phyloP scores from a whole-genome alignment of 2,797 vertebrate genomes.

The Odontamblyopus rebecca region DNA sequence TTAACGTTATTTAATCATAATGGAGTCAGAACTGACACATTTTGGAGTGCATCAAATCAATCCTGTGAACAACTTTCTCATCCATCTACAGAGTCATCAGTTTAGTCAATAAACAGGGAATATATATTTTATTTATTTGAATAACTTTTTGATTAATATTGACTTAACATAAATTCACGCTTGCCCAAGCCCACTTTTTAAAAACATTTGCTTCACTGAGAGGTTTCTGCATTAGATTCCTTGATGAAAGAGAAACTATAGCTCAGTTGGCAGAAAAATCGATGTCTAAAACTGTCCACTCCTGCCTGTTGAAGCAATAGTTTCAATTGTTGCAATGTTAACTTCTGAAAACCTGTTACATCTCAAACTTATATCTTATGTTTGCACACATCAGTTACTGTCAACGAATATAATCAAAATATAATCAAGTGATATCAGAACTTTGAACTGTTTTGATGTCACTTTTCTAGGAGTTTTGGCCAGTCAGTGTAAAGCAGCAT shows the following conservation, averaged over 20 bases:
- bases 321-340: background rate
- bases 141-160: no score
- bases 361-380: background rate
- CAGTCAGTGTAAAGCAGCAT: conserved; percentile 16
- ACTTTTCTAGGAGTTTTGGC: conserved; percentile 8
- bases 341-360: background rate
- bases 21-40: conserved; percentile 23
- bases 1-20: conserved; percentile 52
- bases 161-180: no score
- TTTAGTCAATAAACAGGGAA: no score
- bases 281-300: background rate
- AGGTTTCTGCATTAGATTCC: no score
- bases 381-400: background rate
- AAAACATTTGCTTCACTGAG: no score
- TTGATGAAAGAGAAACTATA: no score
- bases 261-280: no score
- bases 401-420: background rate
- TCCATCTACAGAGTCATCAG: no score
- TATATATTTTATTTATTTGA: no score
- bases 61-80: conserved; percentile 5
- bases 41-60: conserved; percentile 34
- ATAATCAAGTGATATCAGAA: no score
- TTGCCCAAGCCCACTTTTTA: no score
- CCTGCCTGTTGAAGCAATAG: background rate
- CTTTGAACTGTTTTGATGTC: background rate